A percentile compares a stretch with the other conserved stretches of the same genome.
phyloP scores from a whole-genome alignment of 64 coral and sea anemone genomes.

The Porites lutea region DNA sequence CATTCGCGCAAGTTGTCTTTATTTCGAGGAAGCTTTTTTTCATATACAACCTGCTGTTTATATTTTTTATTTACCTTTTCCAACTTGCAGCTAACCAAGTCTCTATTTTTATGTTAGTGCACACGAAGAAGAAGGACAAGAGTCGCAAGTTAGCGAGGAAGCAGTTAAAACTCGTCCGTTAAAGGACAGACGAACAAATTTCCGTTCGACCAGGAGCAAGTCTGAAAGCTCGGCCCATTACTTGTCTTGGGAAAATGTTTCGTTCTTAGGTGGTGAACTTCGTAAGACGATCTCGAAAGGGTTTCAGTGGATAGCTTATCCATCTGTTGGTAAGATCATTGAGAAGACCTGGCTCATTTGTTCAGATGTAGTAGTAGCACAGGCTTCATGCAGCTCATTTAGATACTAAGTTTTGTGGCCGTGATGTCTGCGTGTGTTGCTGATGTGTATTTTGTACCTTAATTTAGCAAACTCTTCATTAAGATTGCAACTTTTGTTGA shows the following conservation, averaged over 20 bases:
- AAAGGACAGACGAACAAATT: neutral
- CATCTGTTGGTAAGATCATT: slow-evolving; percentile 36
- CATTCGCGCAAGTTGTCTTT: too few relatives aligned
- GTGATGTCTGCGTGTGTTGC: too few relatives aligned
- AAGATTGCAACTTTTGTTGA: too few relatives aligned
- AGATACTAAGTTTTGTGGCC: too few relatives aligned
- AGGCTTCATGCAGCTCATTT: too few relatives aligned
- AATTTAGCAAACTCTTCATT: too few relatives aligned
- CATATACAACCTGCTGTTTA: too few relatives aligned
- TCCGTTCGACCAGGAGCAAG: slow-evolving; percentile 33
- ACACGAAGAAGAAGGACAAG: slow-evolving; percentile 36
- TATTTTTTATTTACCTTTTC: neutral
- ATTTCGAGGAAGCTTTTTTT: too few relatives aligned
- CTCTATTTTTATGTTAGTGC: neutral
- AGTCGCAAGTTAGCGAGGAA: neutral
- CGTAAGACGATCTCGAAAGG: slow-evolving; percentile 59
- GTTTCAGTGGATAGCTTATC: slow-evolving; percentile 66
- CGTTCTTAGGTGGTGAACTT: slow-evolving; percentile 64
- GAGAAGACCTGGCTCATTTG: too few relatives aligned
- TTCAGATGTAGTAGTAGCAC: too few relatives aligned
- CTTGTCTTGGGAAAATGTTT: slow-evolving; percentile 73
- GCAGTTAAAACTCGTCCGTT: neutral
- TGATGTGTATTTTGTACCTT: too few relatives aligned
- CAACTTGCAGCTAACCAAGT: too few relatives aligned
- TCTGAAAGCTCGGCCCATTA: slow-evolving; percentile 64